These are phyloP conservation scores for Doryteuthis pealeii DNA, from an alignment of 1,140 invertebrate genomes.

Conservation along the genomic window DNA sequence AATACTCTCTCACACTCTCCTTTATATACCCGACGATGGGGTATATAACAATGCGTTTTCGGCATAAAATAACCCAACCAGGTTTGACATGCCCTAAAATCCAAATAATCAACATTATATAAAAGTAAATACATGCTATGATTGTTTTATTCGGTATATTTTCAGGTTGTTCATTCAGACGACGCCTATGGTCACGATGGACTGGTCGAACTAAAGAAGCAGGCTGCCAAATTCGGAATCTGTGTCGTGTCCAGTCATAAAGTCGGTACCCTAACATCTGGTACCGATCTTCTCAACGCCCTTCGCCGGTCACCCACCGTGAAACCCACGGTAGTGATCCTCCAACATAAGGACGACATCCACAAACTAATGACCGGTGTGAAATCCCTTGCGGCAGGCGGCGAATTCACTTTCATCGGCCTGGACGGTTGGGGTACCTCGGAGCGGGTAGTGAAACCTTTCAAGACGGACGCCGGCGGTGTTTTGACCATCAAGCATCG, in stretches of 20 bases:
- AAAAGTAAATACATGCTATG: too few species aligned
- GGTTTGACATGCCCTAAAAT: too few species aligned
- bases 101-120: too few species aligned
- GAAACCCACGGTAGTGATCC: conserved; percentile 36
- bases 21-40: too few species aligned
- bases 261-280: conserved; percentile 15
- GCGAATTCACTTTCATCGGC: conserved; percentile 34
- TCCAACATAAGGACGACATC: conserved; percentile 18
- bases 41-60: too few species aligned
- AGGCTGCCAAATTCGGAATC: conserved; percentile 49
- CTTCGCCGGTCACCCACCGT: conserved; percentile 12
- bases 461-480: conserved; percentile 35
- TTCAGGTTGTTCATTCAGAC: conserved; percentile 33
- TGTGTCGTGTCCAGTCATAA: conserved; percentile 45
- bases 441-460: conserved; percentile 25
- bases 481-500: conserved; percentile 34
- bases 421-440: conserved; percentile 26
- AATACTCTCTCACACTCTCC: too few species aligned
- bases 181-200: conserved; percentile 29
- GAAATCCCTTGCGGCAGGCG: conserved; percentile 18
- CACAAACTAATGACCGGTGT: conserved; percentile 32
- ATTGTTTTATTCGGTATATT: neutral
- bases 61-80: too few species aligned
- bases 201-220: conserved; percentile 28
- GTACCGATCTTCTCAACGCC: neutral